Evolutionary conservation across 2,113 vertebrate species (phyloP), one percentile per base, ranked within the genome.

Genomic region (Pelusios castaneus): DNA sequence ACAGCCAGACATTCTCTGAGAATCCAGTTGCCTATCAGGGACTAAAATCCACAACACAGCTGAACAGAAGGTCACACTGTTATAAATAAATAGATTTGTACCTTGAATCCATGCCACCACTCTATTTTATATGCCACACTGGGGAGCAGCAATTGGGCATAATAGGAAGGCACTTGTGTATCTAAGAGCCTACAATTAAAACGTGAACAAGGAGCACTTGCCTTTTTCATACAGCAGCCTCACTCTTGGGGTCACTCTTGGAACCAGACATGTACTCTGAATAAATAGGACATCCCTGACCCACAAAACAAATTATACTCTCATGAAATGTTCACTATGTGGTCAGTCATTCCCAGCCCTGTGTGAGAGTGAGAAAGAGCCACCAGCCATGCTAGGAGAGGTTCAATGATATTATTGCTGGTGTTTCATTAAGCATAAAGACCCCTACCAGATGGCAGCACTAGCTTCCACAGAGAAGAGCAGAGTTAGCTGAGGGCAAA

Each of bases 51-150:
- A 88, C 91, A 92, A 80, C 58, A 87, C 83, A 51, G 8, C 10
- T 25, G 82, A 97, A 91, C 84, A 97, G 94, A 97, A 97, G 88
- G 90, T 97, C 86, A 92, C 49, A 95, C 34, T 0, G 75, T 60
- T 95, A 56, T 85, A 95, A 97, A 94, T 88, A 96, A 93, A 91
- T 80, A 95, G 86, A 91, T 96, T 86, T 93, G 81, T 79, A 85
- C 52, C 34, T 47, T 93, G 95, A 96, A 94, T 92, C 79, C 34
- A 58, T 90, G 91, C 76, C 91, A 89, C 49, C 73, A 84, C n/a
- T 92, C 95, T 38, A 58, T 85, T 93, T 90, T 85, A 87, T 91
- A 95, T n/a, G 82, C 76, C 79, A 92, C 70, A 43, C 12, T 1
- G 55, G 87, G 67, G 85, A 76, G 84, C 29, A 79, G 77, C 75